These are phyloP conservation scores for Leptatherina wallacei DNA, from an alignment of 2,797 vertebrate species.

Conservation along the genomic window DNA sequence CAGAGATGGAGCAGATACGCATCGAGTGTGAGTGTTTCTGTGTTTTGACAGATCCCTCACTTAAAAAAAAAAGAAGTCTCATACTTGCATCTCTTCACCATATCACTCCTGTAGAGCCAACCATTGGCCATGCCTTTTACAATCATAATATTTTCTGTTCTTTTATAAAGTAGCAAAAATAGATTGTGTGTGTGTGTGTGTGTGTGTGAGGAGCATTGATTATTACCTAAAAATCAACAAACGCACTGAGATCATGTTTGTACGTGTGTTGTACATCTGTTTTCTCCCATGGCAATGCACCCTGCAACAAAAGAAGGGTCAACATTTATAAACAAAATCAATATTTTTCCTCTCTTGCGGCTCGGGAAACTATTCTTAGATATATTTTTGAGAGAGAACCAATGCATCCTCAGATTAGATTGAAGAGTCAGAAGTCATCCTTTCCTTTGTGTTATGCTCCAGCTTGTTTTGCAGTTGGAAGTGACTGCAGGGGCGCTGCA, in stretches of 20 bases:
- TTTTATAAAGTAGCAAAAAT: not conserved
- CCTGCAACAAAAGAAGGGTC: conserved; percentile 1
- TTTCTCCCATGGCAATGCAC: conserved; percentile 5
- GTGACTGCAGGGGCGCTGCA: conserved; percentile 37
- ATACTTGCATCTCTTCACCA: not conserved
- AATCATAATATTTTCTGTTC: not conserved
- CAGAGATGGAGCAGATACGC: conserved; percentile 98
- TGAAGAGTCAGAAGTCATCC: not conserved
- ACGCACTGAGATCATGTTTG: too few species aligned
- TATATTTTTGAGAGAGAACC: conserved; percentile 9
- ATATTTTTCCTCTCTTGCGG: conserved; percentile 31
- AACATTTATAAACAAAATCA: conserved; percentile 23
- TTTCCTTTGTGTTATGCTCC: conserved; percentile 4
- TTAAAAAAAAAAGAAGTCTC: not conserved
- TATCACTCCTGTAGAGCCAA: not conserved
- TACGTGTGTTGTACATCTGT: too few species aligned
- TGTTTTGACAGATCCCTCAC: not conserved
- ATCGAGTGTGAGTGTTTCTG: conserved; percentile 91
- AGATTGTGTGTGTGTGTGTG: not conserved
- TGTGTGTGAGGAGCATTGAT: not conserved
- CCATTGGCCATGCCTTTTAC: not conserved
- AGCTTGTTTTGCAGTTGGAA: conserved; percentile 41
- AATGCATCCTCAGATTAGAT: not conserved
- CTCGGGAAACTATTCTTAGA: not conserved
- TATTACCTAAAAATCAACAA: not conserved